Evolutionary conservation across 2,888 invertebrate genomes (phyloP).

Genomic region (Candidula unifasciata): DNA sequence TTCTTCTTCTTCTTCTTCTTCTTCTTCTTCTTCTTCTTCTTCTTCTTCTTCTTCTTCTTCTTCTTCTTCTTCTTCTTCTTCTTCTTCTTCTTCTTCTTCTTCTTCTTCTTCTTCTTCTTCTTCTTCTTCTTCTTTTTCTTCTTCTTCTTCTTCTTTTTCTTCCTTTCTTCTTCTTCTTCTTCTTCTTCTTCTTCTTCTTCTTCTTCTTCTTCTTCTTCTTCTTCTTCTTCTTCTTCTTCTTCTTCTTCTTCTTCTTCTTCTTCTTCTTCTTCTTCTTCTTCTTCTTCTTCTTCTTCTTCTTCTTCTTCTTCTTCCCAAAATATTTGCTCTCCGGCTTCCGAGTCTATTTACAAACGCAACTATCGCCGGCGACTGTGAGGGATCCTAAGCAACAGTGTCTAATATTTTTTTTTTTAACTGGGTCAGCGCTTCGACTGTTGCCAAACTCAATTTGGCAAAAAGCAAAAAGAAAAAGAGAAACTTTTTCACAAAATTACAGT

Average conservation of each 20-base stretch:
- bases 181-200: slow-evolving; percentile 33
- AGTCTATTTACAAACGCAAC: too few species aligned
- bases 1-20: neutral
- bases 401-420: too few species aligned
- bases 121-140: neutral
- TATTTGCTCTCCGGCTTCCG: too few species aligned
- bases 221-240: slow-evolving; percentile 36
- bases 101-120: neutral
- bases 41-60: neutral
- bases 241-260: slow-evolving; percentile 31
- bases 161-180: neutral
- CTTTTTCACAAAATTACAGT: too few species aligned
- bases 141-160: neutral
- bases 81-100: too few species aligned
- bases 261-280: neutral
- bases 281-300: neutral
- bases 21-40: neutral
- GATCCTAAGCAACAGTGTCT: too few species aligned
- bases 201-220: slow-evolving; percentile 35
- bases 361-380: too few species aligned
- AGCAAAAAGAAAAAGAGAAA: too few species aligned
- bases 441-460: too few species aligned
- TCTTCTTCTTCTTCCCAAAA: too few species aligned
- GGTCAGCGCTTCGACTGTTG: too few species aligned
- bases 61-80: neutral